phyloP scores from a whole-genome alignment of 2,113 vertebrate genomes.

The Sterrhoptilus dennistouni region DNA sequence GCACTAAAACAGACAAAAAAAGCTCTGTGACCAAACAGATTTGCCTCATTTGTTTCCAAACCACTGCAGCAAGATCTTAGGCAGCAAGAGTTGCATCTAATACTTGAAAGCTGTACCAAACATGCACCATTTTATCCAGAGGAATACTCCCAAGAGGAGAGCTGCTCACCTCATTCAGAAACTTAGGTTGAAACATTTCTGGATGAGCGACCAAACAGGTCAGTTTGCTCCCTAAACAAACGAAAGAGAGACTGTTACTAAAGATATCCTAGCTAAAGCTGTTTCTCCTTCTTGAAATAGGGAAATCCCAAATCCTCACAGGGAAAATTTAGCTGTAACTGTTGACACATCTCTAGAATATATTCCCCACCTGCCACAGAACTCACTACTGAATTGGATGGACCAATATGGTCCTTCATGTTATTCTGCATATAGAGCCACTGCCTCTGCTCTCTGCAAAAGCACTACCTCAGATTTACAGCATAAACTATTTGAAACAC shows the following conservation, averaged over 20 bases:
- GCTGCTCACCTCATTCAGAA: not conserved
- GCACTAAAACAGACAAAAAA: not conserved
- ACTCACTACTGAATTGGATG: accelerated
- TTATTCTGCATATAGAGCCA: not conserved
- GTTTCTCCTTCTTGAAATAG: not conserved
- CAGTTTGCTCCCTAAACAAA: not conserved
- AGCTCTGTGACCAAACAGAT: not conserved
- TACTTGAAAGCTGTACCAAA: not conserved
- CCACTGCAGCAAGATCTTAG: not conserved
- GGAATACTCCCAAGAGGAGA: not conserved
- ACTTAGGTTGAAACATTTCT: not conserved
- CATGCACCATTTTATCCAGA: not conserved
- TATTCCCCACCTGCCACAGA: not conserved
- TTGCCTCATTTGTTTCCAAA: not conserved
- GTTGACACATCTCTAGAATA: not conserved
- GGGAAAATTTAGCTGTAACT: not conserved
- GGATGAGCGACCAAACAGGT: not conserved
- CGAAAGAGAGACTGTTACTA: not conserved
- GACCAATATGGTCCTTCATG: not conserved
- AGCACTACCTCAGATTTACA: not conserved
- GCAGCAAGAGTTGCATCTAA: not conserved
- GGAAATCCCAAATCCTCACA: not conserved
- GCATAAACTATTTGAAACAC: not conserved
- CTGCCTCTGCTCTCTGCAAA: too few relatives aligned
- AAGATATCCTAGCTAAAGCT: not conserved